These are phyloP conservation scores for Seriola rivoliana DNA, from an alignment of 2,113 vertebrate genomes.

Conservation along the genomic window DNA sequence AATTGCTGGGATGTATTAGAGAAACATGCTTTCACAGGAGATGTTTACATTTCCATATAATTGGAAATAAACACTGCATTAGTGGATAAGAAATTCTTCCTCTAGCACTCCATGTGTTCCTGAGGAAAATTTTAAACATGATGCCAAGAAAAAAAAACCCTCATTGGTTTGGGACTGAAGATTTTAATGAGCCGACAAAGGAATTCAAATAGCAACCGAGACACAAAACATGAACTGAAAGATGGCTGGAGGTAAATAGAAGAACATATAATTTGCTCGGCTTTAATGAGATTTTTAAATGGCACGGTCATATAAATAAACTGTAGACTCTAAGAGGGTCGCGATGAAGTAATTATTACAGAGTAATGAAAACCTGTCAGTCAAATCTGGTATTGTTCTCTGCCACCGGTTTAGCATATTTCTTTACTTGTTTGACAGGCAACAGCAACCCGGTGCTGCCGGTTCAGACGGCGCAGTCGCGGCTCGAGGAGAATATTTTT, in stretches of 20 bases:
- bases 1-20: not conserved
- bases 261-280: conserved; percentile 12
- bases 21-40: not conserved
- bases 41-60: not conserved
- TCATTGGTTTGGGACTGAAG: conserved; percentile 28
- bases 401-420: conserved; percentile 6
- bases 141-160: conserved; percentile 46
- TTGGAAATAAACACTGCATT: conserved; percentile 19
- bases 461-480: conserved; percentile 25
- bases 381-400: conserved; percentile 28
- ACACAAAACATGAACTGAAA: conserved; percentile 24
- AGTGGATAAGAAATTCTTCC: conserved; percentile 10
- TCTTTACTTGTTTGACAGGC: conserved; percentile 37
- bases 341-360: conserved; percentile 44
- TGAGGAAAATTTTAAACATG: conserved; percentile 21
- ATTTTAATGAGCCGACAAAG: conserved; percentile 54
- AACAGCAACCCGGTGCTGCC: not conserved
- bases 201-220: conserved; percentile 38
- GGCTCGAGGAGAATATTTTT: conserved; percentile 45
- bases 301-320: conserved; percentile 32
- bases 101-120: not conserved
- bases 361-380: conserved; percentile 53
- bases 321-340: conserved; percentile 1
- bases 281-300: conserved; percentile 57
- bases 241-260: conserved; percentile 48